These are phyloP conservation scores for Diloba caeruleocephala DNA, from an alignment of 2,888 invertebrate species.

Conservation along the genomic window DNA sequence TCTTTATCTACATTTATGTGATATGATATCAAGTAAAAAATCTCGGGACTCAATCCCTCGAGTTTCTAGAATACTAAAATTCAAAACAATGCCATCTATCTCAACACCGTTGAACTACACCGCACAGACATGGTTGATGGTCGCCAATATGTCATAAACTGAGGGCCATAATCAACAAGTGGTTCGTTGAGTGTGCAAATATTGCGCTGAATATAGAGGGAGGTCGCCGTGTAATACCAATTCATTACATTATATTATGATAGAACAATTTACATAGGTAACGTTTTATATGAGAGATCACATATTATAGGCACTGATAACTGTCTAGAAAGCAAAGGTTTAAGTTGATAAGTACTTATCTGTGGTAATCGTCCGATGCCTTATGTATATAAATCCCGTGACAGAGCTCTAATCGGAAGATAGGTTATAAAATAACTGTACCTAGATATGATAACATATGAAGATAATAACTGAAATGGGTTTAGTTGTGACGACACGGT, in stretches of 20 bases:
- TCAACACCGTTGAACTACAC: slow-evolving; percentile 11
- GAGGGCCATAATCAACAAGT: slow-evolving; percentile 49
- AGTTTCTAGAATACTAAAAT: neutral
- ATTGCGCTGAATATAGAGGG: slow-evolving; percentile 41
- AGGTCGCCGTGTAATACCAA: slow-evolving; percentile 48
- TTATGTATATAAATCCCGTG: slow-evolving; percentile 1
- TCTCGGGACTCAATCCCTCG: too few relatives aligned
- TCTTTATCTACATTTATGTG: too few relatives aligned
- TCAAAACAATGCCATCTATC: slow-evolving; percentile 46
- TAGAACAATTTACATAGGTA: slow-evolving; percentile 21
- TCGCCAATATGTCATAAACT: slow-evolving; percentile 12
- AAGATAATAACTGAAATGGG: too few relatives aligned
- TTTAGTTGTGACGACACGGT: too few relatives aligned
- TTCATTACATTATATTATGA: slow-evolving; percentile 38
- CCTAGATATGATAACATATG: too few relatives aligned
- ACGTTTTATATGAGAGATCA: slow-evolving; percentile 36
- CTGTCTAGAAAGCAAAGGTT: slow-evolving; percentile 29
- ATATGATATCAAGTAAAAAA: too few relatives aligned
- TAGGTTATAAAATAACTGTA: neutral
- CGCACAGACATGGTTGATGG: slow-evolving; percentile 10
- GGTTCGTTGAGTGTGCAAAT: slow-evolving; percentile 40
- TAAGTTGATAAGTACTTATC: slow-evolving; percentile 29
- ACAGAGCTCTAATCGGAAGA: neutral
- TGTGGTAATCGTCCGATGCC: slow-evolving; percentile 16
- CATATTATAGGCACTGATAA: slow-evolving; percentile 27